These are phyloP conservation scores for Rhorus exstirpatorius DNA, from an alignment of 2,888 invertebrate genomes.

Conservation along the genomic window DNA sequence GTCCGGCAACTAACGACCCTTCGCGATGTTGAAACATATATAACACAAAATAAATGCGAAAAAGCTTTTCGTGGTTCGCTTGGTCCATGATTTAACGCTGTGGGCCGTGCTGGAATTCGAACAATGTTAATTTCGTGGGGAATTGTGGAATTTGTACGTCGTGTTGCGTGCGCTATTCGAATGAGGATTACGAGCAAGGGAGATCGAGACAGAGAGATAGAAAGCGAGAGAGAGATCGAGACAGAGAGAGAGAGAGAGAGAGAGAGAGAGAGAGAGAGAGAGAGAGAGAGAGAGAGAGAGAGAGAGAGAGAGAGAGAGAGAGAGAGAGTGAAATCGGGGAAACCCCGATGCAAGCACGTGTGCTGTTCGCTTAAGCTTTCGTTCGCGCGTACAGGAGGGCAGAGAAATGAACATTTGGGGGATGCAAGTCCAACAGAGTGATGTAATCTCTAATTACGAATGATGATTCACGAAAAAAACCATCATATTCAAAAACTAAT, in stretches of 20 bases:
- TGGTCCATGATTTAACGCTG: conserved; percentile 78
- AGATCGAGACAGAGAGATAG: not conserved
- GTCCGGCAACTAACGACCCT: conserved; percentile 33
- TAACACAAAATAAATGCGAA: conserved; percentile 37
- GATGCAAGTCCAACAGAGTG: not conserved
- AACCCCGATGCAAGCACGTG: conserved; percentile 22
- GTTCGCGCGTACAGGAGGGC: conserved; percentile 9
- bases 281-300: conserved; percentile 6
- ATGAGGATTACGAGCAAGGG: conserved; percentile 39
- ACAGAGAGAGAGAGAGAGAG: not conserved
- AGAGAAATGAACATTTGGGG: conserved; percentile 15
- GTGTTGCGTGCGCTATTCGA: conserved; percentile 55
- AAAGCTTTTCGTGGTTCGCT: conserved; percentile 51
- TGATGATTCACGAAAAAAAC: not conserved
- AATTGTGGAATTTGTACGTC: conserved; percentile 75
- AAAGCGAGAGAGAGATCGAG: conserved; percentile 10
- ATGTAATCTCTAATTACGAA: not conserved
- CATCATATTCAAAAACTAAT: not conserved
- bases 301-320: not conserved
- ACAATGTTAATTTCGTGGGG: conserved; percentile 84
- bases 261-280: conserved; percentile 17
- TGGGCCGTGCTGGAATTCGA: conserved; percentile 80
- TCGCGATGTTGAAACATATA: conserved; percentile 6
- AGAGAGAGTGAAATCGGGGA: conserved; percentile 13
- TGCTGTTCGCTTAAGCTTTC: conserved; percentile 38